Percentiles rank a stretch among this genome's conserved stretches.
These are phyloP conservation scores for Scotopteryx bipunctaria DNA, from an alignment of 2,888 invertebrate species.

Conservation along the genomic window DNA sequence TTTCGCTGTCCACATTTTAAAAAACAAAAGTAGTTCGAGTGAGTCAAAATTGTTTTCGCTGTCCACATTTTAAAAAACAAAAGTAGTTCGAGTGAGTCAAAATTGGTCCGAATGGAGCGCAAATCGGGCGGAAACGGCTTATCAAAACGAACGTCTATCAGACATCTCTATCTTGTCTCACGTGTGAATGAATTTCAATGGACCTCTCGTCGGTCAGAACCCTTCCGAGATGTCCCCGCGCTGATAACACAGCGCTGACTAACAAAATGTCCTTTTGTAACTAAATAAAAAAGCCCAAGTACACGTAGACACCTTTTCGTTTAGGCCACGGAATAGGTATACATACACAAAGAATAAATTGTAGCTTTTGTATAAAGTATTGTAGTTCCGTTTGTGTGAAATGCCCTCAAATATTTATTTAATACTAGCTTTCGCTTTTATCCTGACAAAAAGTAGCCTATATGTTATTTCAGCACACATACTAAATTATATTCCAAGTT, in stretches of 20 bases:
- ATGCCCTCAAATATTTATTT: too few relatives aligned
- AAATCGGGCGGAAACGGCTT: conserved; percentile 40
- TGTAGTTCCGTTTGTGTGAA: too few relatives aligned
- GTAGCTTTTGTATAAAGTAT: too few relatives aligned
- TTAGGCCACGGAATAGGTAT: conserved; percentile 53
- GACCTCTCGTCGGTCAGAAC: conserved; percentile 64
- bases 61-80: conserved; percentile 8
- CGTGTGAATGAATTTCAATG: conserved; percentile 66
- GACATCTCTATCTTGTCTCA: conserved; percentile 55
- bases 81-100: conserved; percentile 1
- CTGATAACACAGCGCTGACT: conserved; percentile 66
- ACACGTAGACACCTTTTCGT: conserved; percentile 53
- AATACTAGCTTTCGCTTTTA: too few relatives aligned
- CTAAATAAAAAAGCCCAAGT: conserved; percentile 58
- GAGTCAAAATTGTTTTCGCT: conserved; percentile 2
- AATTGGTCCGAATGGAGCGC: conserved; percentile 28
- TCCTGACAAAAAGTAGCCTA: too few relatives aligned
- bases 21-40: conserved; percentile 5
- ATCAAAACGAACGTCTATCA: conserved; percentile 36
- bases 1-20: background rate
- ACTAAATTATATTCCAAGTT: too few relatives aligned
- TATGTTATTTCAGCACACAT: too few relatives aligned
- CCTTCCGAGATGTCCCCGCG: conserved; percentile 60
- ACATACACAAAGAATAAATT: too few relatives aligned
- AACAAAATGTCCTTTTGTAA: conserved; percentile 79